Evolutionary conservation across 1,140 invertebrate genomes (phyloP), one percentile per base, ranked within the genome.

Genomic region (Galleria mellonella): DNA sequence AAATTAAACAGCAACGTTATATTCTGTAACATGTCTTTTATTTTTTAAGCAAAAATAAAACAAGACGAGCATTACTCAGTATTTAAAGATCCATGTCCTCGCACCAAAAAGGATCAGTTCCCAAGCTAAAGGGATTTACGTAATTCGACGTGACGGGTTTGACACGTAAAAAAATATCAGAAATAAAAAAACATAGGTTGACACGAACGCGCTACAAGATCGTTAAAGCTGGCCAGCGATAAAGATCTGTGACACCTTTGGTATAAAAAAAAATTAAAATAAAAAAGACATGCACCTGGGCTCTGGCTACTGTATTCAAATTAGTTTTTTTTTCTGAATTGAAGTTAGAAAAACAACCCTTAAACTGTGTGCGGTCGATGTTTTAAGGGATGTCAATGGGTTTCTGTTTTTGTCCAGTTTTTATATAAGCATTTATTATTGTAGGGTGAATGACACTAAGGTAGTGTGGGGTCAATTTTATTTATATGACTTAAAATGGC

Each of bases 271-370:
- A 62, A 14, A 64, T 54, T 47, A 54, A 60, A 65, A 62, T 65
- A 72, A 62, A 62, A 61, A 60, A 67, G 51, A 62, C 62, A 41
- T 15, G 55, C 72, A 74, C 59, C 74, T 75, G 76, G 68, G 60
- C 72, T 81, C 72, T 71, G 68, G 62, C 73, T 83, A 81, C 79
- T 79, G 79, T 81, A 81, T 83, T 83, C 66, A 81, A 83, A 83
- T 83, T 43, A 56, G 43, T 62, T 70, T 78, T 81, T n/a, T n/a
- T 83, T 76, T 55, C 47, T 35, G 55, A 70, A 35, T 15, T 57
- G 55, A 72, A 63, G 73, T 57, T 66, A 55, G 51, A 59, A 65
- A 76, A 81, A 72, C 65, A 47, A 65, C 67, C 72, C 77, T 51
- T 47, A 65, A 49, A 54, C 11, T 62, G 65, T 70, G 74, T 75